phyloP scores from a whole-genome alignment of 2,797 vertebrate genomes.

The Catamblyrhynchus diadema region DNA sequence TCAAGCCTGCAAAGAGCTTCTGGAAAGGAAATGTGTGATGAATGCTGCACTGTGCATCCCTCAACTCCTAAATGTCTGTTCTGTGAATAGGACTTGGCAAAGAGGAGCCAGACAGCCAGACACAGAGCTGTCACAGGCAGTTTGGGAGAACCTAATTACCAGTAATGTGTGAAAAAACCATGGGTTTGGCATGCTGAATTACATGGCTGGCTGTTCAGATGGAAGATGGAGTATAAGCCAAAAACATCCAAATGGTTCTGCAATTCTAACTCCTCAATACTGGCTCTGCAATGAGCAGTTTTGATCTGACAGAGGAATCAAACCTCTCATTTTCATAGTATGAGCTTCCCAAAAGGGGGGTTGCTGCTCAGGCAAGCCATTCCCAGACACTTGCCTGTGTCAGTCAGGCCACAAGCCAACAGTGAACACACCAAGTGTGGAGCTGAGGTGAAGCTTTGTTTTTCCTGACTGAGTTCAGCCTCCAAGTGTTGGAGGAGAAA shows the following conservation, averaged over 20 bases:
- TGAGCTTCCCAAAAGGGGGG: not conserved
- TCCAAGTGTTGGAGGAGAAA: not conserved
- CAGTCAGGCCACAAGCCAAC: not conserved
- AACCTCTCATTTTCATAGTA: not conserved
- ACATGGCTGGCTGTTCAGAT: not conserved
- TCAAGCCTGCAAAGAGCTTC: constrained; percentile 11
- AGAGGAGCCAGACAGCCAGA: not conserved
- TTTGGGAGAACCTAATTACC: not conserved
- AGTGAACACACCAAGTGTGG: not conserved
- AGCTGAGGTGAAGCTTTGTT: not conserved
- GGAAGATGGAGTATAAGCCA: not conserved
- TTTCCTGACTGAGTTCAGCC: not conserved
- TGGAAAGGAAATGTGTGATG: constrained; percentile 67
- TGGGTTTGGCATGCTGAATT: not conserved
- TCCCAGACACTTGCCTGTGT: not conserved
- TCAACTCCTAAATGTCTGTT: not conserved
- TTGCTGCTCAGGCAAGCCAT: not conserved
- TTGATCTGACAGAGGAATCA: not conserved
- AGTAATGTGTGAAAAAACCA: not conserved
- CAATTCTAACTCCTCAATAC: not conserved
- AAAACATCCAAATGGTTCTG: not conserved
- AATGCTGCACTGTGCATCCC: not conserved
- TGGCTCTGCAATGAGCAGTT: not conserved
- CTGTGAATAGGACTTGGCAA: not conserved
- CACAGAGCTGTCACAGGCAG: not conserved